A percentile compares a stretch with the other conserved stretches of the same genome.
Evolutionary conservation across 2,888 invertebrate species (phyloP).

Genomic region (Stegophylla sp.): DNA sequence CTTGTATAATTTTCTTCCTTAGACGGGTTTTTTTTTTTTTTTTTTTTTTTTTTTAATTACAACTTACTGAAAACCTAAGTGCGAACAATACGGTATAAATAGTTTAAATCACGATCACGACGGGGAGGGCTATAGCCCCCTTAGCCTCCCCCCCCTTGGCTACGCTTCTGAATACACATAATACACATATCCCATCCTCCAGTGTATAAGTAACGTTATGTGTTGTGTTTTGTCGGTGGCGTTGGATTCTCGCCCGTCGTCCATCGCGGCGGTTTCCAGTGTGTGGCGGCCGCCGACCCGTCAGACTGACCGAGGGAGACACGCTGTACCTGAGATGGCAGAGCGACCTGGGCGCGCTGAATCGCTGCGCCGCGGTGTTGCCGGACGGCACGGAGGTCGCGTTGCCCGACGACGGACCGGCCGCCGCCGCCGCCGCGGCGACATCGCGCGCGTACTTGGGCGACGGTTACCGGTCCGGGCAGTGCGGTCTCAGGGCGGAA

Average conservation of each 20-base stretch:
- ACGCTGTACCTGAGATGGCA: conserved; percentile 57
- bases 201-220: neutral
- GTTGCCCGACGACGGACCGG: neutral
- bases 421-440: neutral
- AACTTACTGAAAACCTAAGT: too few relatives aligned
- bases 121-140: too few relatives aligned
- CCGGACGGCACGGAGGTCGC: conserved; percentile 43
- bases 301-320: conserved; percentile 52
- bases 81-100: too few relatives aligned
- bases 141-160: too few relatives aligned
- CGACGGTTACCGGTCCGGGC: conserved; percentile 50
- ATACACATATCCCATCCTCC: too few relatives aligned
- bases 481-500: conserved; percentile 46
- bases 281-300: conserved; percentile 52
- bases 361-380: conserved; percentile 19
- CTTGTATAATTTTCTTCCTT: too few relatives aligned
- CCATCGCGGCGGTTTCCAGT: conserved; percentile 12
- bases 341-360: conserved; percentile 36
- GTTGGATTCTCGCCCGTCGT: neutral
- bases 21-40: too few relatives aligned
- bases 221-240: neutral
- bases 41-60: too few relatives aligned
- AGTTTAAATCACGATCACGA: too few relatives aligned
- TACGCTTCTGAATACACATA: too few relatives aligned
- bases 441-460: conserved; percentile 8